These are phyloP conservation scores for Orgyia antiqua DNA, from an alignment of 2,888 invertebrate species.

Conservation along the genomic window DNA sequence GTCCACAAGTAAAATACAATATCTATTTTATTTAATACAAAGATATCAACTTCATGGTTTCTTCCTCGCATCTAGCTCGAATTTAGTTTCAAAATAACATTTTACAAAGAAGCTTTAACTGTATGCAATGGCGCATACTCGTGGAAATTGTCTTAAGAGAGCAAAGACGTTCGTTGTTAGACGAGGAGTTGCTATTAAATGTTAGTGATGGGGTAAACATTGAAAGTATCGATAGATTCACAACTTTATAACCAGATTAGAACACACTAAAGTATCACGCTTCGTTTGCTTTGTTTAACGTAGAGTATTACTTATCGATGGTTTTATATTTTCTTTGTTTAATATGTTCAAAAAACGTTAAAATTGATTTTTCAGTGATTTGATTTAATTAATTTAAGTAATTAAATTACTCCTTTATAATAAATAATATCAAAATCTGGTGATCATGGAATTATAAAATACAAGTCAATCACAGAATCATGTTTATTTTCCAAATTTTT, in stretches of 20 bases:
- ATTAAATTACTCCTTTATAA: too few species aligned
- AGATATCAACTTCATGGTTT: constrained; percentile 7
- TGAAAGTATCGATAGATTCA: neutral
- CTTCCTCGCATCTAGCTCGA: constrained; percentile 11
- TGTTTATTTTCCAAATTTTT: too few species aligned
- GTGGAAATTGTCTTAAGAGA: constrained; percentile 67
- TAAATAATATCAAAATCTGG: too few species aligned
- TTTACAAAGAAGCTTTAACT: constrained; percentile 37
- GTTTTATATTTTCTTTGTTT: too few species aligned
- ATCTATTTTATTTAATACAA: constrained; percentile 4
- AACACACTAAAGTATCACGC: neutral
- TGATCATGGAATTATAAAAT: too few species aligned
- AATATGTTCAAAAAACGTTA: too few species aligned
- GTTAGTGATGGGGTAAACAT: constrained; percentile 38
- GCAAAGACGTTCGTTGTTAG: constrained; percentile 55
- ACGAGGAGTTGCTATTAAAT: constrained; percentile 65
- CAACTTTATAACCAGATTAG: neutral
- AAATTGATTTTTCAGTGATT: too few species aligned
- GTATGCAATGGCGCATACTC: constrained; percentile 59
- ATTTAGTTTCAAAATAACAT: constrained; percentile 29
- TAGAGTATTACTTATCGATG: too few species aligned
- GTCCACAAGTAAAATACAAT: too few species aligned
- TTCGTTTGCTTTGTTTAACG: too few species aligned
- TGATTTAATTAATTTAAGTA: too few species aligned
- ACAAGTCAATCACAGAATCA: too few species aligned